Percentiles rank a stretch among this genome's conserved stretches.
Conservation (phyloP, 2,888 invertebrate genomes). For the Ecdyonurus torrentis region DNA sequence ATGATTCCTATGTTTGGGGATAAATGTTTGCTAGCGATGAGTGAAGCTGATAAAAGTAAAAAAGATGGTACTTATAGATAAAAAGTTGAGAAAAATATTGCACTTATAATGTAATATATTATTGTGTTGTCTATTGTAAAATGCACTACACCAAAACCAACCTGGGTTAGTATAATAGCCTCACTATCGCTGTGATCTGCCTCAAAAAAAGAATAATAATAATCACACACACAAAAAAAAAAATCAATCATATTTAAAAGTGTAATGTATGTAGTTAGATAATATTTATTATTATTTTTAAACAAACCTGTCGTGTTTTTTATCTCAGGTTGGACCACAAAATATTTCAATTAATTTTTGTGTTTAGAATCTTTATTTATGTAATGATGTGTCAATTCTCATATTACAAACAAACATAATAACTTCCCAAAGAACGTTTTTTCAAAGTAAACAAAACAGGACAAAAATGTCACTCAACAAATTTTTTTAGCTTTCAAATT, state of each 20-base stretch:
- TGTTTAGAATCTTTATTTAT: neutral
- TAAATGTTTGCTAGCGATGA: neutral
- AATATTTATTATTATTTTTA: neutral
- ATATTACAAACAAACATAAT: neutral
- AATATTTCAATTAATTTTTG: neutral
- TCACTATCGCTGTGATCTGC: neutral
- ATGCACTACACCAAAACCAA: neutral
- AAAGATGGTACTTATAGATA: no score
- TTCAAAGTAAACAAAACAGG: neutral
- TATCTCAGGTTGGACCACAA: neutral
- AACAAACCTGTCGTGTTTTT: neutral
- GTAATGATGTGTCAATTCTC: neutral
- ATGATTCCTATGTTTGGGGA: neutral
- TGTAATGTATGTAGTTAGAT: neutral
- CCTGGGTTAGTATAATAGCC: neutral
- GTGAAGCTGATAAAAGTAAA: no score
- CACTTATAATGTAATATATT: no score
- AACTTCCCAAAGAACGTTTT: neutral
- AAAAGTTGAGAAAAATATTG: no score
- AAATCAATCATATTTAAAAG: no score
- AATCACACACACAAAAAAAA: no score
- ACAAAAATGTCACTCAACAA: no score
- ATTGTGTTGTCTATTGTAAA: neutral
- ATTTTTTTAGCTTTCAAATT: neutral
- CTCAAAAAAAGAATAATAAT: no score